Conservation (phyloP, 2,797 vertebrate genomes). For the Clarias laeviceps region DNA sequence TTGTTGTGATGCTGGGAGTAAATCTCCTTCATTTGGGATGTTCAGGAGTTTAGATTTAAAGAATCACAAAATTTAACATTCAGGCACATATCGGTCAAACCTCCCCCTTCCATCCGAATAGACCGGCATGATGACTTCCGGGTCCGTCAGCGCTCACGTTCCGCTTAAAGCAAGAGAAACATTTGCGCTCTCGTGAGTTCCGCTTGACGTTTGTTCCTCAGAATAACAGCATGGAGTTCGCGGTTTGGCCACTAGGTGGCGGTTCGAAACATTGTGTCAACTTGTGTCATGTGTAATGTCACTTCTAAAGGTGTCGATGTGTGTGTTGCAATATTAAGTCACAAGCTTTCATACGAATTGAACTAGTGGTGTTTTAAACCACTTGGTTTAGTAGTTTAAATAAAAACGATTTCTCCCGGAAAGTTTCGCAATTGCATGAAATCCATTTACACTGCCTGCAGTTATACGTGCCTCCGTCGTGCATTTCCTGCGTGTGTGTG, state of each 20-base stretch:
- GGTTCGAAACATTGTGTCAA: not conserved
- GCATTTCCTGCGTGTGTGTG: constrained; percentile 61
- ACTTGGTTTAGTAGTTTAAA: not conserved
- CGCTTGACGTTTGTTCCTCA: constrained; percentile 38
- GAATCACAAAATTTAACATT: not conserved
- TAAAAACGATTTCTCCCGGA: not conserved
- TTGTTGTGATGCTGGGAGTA: not conserved
- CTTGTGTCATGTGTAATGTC: not conserved
- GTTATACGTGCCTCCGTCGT: constrained; percentile 30
- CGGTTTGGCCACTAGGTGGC: constrained; percentile 27
- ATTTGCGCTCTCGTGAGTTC: constrained; percentile 38
- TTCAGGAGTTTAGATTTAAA: not conserved
- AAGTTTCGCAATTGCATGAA: not conserved
- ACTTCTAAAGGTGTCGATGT: not conserved
- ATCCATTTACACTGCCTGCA: constrained; percentile 13
- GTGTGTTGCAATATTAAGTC: not conserved
- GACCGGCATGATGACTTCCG: constrained; percentile 48
- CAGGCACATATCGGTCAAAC: constrained; percentile 27
- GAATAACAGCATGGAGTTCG: not conserved
- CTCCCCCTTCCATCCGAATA: constrained; percentile 74
- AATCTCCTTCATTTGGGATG: not conserved
- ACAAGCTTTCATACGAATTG: not conserved
- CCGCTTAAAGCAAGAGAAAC: constrained; percentile 48
- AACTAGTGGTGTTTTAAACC: not conserved
- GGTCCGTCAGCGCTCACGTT: constrained; percentile 46